Conservation (phyloP, 2,113 vertebrate species). For the Saimiri boliviensis region DNA sequence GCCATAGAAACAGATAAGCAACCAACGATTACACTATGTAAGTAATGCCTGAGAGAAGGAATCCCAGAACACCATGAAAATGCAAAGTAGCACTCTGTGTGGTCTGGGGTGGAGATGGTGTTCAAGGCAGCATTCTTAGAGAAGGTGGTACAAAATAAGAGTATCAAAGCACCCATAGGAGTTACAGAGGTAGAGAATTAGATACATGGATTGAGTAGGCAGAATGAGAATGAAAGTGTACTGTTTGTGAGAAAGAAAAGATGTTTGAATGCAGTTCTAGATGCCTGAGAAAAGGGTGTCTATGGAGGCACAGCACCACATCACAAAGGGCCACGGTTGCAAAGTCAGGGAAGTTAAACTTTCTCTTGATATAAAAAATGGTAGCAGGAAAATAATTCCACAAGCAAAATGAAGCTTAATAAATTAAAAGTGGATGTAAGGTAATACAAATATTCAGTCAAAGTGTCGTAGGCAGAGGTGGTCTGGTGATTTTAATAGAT, state of each 20-base stretch:
- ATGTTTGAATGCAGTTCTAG: background rate
- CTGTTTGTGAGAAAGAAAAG: background rate
- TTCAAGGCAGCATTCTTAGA: background rate
- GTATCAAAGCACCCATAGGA: background rate
- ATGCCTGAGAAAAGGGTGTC: background rate
- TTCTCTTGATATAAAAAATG: background rate
- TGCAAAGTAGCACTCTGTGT: background rate
- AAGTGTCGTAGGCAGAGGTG: background rate
- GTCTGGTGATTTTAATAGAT: background rate
- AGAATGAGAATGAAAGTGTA: background rate
- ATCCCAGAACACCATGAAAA: background rate
- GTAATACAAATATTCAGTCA: background rate
- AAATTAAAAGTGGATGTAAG: background rate
- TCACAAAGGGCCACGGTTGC: background rate
- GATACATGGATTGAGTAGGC: background rate
- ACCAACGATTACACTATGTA: background rate
- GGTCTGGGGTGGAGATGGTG: background rate
- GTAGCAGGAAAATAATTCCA: background rate
- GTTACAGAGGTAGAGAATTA: background rate
- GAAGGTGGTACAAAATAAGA: background rate
- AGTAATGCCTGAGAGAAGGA: background rate
- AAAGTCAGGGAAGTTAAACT: background rate
- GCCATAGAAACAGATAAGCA: background rate
- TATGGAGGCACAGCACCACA: background rate
- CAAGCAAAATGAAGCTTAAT: background rate